Percentiles rank a stretch among this genome's conserved stretches.
phyloP scores from a whole-genome alignment of 37 sponge, comb jelly and placozoan genomes.

The Tethya wilhelma region DNA sequence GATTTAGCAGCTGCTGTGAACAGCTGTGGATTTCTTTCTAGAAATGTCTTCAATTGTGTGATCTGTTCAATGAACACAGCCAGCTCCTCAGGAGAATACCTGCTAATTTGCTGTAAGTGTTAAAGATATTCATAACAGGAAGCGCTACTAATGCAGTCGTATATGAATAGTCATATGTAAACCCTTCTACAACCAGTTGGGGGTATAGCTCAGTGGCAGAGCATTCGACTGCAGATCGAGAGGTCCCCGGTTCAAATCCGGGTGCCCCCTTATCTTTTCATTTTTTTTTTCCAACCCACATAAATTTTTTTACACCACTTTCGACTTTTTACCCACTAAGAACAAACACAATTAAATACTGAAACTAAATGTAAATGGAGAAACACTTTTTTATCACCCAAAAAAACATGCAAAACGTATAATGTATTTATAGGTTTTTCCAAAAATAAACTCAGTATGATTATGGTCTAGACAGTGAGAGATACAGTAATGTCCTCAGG shows the following conservation, averaged over 20 bases:
- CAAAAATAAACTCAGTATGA: too few relatives aligned
- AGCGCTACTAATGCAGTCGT: neutral
- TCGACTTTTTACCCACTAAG: neutral
- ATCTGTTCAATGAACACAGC: constrained; percentile 76
- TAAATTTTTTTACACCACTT: neutral
- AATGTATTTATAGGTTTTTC: too few relatives aligned
- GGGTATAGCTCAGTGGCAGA: constrained; percentile 99
- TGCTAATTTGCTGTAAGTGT: constrained; percentile 45
- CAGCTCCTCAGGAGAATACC: constrained; percentile 50
- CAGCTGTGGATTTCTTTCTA: constrained; percentile 82
- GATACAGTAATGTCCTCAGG: too few relatives aligned
- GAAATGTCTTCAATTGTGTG: constrained; percentile 67
- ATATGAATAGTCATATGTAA: neutral
- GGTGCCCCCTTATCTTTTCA: constrained; percentile 88
- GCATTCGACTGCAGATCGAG: constrained; percentile 99
- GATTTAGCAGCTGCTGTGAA: constrained; percentile 10
- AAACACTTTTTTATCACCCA: too few relatives aligned
- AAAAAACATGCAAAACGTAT: too few relatives aligned
- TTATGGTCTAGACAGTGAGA: too few relatives aligned
- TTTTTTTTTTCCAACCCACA: constrained; percentile 43
- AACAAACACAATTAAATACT: neutral
- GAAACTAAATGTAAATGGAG: too few relatives aligned
- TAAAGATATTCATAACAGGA: neutral
- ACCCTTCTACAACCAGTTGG: constrained; percentile 23
- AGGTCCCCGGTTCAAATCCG: constrained; percentile 98